Evolutionary conservation across 2,888 invertebrate genomes (phyloP).

Genomic region (Noctua fimbriata): DNA sequence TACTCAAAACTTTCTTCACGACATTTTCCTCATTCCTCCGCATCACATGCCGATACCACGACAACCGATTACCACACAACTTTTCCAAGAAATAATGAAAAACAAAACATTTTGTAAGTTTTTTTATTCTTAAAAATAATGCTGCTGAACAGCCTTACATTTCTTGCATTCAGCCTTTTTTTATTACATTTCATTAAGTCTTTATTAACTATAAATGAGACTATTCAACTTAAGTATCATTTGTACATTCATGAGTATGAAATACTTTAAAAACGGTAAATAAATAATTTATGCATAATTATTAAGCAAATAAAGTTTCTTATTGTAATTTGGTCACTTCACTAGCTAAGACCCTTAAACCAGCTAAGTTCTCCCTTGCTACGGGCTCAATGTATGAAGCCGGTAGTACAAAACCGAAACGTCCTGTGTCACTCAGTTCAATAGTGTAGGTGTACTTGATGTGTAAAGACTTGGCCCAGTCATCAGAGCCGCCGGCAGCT

Average conservation of each 20-base stretch:
- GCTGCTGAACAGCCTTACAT: slow-evolving; percentile 31
- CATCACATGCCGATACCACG: no score
- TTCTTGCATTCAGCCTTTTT: slow-evolving; percentile 42
- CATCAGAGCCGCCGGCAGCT: slow-evolving; percentile 95
- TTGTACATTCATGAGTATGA: slow-evolving; percentile 41
- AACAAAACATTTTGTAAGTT: neutral
- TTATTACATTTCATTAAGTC: slow-evolving; percentile 19
- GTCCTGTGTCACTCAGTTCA: slow-evolving; percentile 96
- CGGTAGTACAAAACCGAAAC: slow-evolving; percentile 96
- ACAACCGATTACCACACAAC: no score
- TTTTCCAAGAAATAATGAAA: neutral
- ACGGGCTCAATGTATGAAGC: slow-evolving; percentile 94
- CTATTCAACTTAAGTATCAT: slow-evolving; percentile 37
- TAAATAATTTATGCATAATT: slow-evolving; percentile 55
- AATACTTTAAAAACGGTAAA: slow-evolving; percentile 33
- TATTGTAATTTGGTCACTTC: slow-evolving; percentile 69
- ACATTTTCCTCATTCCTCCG: no score
- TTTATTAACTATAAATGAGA: slow-evolving; percentile 17
- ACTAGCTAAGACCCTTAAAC: slow-evolving; percentile 91
- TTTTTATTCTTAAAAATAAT: slow-evolving; percentile 46
- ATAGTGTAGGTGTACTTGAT: slow-evolving; percentile 97
- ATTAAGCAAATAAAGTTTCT: slow-evolving; percentile 29
- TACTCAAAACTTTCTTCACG: no score
- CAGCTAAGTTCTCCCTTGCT: slow-evolving; percentile 94
- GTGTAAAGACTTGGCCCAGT: slow-evolving; percentile 96